Percentiles rank a stretch among this genome's conserved stretches.
phyloP scores from a whole-genome alignment of 2,888 invertebrate genomes.

The Abrostola tripartita region DNA sequence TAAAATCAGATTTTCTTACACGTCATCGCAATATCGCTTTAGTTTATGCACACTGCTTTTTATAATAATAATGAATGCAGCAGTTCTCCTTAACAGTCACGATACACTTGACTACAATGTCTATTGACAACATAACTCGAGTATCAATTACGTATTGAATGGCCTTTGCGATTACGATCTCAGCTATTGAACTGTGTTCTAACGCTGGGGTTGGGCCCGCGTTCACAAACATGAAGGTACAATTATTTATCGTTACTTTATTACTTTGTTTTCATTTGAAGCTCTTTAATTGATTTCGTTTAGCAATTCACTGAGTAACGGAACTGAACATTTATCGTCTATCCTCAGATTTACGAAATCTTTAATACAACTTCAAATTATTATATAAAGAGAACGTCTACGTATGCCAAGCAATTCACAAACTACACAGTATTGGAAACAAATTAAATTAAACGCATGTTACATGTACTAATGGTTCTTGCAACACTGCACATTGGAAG shows the following conservation, averaged over 20 bases:
- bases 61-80: constrained; percentile 54
- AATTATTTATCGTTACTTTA: constrained; percentile 44
- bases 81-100: constrained; percentile 53
- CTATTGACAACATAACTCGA: constrained; percentile 63
- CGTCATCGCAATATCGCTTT: constrained; percentile 34
- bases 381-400: neutral
- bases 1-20: constrained; percentile 41
- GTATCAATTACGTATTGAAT: constrained; percentile 67
- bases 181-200: constrained; percentile 62
- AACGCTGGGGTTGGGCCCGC: constrained; percentile 47
- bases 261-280: constrained; percentile 39
- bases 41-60: constrained; percentile 45
- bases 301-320: constrained; percentile 47
- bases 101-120: constrained; percentile 62
- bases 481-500: too few relatives aligned
- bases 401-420: neutral
- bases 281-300: constrained; percentile 45
- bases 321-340: constrained; percentile 14
- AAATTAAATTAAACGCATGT: neutral
- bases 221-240: constrained; percentile 41
- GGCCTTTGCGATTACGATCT: constrained; percentile 64
- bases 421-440: neutral
- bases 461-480: too few relatives aligned
- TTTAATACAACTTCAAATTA: constrained; percentile 23
- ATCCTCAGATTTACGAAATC: constrained; percentile 30